A percentile compares a stretch with the other conserved stretches of the same genome.
phyloP scores from a whole-genome alignment of 2,113 vertebrate species.

The Platycercus adscitus region DNA sequence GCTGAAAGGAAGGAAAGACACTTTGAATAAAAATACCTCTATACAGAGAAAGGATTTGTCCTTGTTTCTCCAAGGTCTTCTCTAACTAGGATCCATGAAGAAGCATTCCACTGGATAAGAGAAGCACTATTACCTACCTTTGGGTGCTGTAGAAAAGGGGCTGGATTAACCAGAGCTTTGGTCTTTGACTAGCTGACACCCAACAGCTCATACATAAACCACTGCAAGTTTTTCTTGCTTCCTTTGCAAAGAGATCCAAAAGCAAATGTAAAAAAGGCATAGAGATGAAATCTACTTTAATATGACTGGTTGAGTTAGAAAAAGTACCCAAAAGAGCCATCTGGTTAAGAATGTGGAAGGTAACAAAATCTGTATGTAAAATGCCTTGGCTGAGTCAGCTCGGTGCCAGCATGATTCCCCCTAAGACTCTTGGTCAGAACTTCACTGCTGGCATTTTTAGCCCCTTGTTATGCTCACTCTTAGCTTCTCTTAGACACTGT shows the following conservation, averaged over 20 bases:
- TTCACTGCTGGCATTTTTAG: neutral
- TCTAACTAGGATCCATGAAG: neutral
- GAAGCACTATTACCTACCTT: neutral
- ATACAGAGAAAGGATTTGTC: conserved; percentile 5
- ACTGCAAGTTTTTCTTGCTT: neutral
- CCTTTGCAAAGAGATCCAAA: conserved; percentile 5
- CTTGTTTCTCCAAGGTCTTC: conserved; percentile 32
- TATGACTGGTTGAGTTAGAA: conserved; percentile 19
- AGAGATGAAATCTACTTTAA: conserved; percentile 50
- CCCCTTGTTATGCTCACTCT: conserved; percentile 1
- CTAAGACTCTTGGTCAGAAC: neutral
- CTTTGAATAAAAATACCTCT: conserved; percentile 52
- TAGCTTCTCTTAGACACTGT: conserved; percentile 85
- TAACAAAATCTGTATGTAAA: conserved; percentile 17
- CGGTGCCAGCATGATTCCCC: neutral
- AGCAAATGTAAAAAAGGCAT: neutral
- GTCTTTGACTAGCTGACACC: neutral
- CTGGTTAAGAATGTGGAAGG: neutral
- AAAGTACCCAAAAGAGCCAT: neutral
- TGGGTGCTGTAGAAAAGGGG: neutral
- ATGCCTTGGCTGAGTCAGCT: neutral
- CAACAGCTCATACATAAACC: neutral
- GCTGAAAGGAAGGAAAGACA: conserved; percentile 42
- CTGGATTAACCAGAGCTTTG: neutral
- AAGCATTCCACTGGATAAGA: neutral